Conservation (phyloP, 2,113 vertebrate genomes). For the Notechis scutatus region DNA sequence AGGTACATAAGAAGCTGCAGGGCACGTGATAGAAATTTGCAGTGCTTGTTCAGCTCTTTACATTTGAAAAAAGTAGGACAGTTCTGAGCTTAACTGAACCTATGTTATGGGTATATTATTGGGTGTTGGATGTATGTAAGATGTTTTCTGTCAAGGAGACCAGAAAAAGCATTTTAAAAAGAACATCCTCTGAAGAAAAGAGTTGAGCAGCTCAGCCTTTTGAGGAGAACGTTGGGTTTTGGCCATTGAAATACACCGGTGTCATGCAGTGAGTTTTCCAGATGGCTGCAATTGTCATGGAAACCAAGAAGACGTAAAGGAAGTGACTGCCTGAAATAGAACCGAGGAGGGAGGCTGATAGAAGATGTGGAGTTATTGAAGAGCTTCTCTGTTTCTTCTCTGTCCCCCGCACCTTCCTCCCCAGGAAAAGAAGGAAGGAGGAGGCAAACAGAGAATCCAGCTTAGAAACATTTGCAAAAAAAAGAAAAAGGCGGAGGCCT, state of each 20-base stretch:
- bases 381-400: background rate
- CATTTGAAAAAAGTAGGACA: background rate
- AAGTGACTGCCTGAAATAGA: background rate
- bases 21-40: background rate
- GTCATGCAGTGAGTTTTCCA: background rate
- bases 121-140: too few relatives aligned
- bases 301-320: background rate
- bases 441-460: background rate
- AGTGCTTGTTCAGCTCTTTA: background rate
- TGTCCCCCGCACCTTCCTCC: background rate
- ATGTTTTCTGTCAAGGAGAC: background rate
- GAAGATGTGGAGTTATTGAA: background rate
- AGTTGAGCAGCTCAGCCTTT: background rate
- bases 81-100: background rate
- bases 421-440: background rate
- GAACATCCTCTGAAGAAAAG: background rate
- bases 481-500: background rate
- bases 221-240: background rate
- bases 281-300: constrained; percentile 9
- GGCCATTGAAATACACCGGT: background rate
- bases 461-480: background rate
- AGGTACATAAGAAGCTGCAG: constrained; percentile 56
- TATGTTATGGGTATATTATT: background rate
- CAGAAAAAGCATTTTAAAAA: background rate
- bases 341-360: background rate